Base-by-base conservation (phyloP, 2,888 invertebrate species). In the Acrobasis repandana region DNA sequence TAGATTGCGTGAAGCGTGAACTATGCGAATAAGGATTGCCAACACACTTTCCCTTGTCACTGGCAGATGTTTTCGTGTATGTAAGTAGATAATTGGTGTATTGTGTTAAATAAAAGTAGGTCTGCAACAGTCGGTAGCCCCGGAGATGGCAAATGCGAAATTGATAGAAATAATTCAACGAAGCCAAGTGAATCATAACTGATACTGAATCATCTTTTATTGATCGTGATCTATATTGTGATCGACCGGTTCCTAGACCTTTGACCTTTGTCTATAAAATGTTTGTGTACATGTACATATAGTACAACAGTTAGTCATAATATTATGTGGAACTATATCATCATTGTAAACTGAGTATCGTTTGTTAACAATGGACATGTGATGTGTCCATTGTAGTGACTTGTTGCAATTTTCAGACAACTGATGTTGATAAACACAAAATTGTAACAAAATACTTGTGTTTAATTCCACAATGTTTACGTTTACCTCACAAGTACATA, bases 21-120 rank as follows among this genome's bases (percentile, higher is more conserved):
- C 72, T 74, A 74, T 76, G 73, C 73, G 68, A 78, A 79, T 80
- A 75, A 69, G 76, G 70, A 72, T 74, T 71, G 73, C 69, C 68
- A 72, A 58, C 64, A 66, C 65, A 83, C 86, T 86, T 85, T 86
- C 86, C 77, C 83, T 80, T 77, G 78, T 79, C 80, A 79, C 65
- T 67, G 61, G 61, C 66, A 69, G 67, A 67, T 68, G 70, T 72
- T 76, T 76, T 73, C 63, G 73, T 67, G 71, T 68, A 65, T 63
- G 59, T 63, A 68, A 75, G 63, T 69, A 63, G 66, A 71, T 76
- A 76, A 80, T 76, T 75, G 72, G 61, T 67, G 62, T 67, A 71
- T 68, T 64, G 66, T 67, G 65, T 66, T 66, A 66, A 62, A 65
- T 67, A 65, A 64, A 68, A 69, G 65, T 68, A 68, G 70, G 67